A percentile compares a stretch with the other conserved stretches of the same genome.
These are phyloP conservation scores for Drepana falcataria DNA, from an alignment of 2,888 invertebrate species.

Conservation along the genomic window DNA sequence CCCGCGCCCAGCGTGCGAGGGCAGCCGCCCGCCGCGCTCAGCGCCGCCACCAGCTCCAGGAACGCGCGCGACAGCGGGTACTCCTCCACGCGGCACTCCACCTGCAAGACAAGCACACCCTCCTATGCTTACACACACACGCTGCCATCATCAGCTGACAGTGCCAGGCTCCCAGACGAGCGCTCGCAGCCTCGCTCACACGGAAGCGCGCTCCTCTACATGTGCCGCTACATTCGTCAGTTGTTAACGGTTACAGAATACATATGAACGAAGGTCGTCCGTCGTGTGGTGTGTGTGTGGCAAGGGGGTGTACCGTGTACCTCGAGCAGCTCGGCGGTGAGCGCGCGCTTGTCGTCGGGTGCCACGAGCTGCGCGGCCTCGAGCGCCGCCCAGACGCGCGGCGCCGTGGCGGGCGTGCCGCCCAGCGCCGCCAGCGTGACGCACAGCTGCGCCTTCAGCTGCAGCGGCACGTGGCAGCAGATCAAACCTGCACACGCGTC, in stretches of 20 bases:
- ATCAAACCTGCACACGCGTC: constrained; percentile 80
- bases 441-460: constrained; percentile 91
- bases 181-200: no score
- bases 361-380: constrained; percentile 88
- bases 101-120: constrained; percentile 28
- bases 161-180: no score
- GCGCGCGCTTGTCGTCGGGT: constrained; percentile 81
- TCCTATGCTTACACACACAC: background rate
- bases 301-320: constrained; percentile 30
- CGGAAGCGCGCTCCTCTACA: no score
- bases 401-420: constrained; percentile 86
- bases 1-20: constrained; percentile 90
- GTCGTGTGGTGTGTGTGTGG: no score
- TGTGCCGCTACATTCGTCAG: no score
- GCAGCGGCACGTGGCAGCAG: constrained; percentile 90
- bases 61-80: constrained; percentile 93
- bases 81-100: constrained; percentile 93
- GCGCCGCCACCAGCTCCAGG: constrained; percentile 84
- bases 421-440: constrained; percentile 87
- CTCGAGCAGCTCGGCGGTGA: constrained; percentile 93
- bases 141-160: no score
- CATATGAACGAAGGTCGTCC: no score
- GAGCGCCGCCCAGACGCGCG: constrained; percentile 90
- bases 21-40: constrained; percentile 85
- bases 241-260: no score